Evolutionary conservation across 1,140 invertebrate genomes (phyloP).

Genomic region (Drosophila setifemur): DNA sequence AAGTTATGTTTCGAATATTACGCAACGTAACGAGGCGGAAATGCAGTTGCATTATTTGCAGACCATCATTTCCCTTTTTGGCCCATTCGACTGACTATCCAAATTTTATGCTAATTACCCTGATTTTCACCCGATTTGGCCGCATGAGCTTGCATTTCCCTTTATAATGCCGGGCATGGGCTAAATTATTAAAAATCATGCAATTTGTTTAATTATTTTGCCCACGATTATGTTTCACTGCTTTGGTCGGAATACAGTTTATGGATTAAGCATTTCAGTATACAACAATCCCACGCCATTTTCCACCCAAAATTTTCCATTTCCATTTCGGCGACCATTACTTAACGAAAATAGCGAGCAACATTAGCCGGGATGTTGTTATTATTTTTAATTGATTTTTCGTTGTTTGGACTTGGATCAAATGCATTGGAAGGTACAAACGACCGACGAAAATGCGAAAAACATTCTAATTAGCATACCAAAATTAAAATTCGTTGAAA

Average conservation of each 20-base stretch:
- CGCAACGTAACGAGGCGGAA: constrained; percentile 21
- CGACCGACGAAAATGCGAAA: constrained; percentile 5
- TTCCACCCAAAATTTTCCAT: neutral
- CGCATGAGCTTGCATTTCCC: constrained; percentile 13
- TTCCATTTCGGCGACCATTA: constrained; percentile 41
- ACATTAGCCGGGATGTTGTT: constrained; percentile 54
- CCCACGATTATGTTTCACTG: neutral
- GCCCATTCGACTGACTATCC: neutral
- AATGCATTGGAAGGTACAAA: constrained; percentile 26
- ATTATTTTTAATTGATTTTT: constrained; percentile 72
- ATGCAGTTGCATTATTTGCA: constrained; percentile 24
- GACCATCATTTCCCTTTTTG: too few species aligned
- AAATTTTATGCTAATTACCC: constrained; percentile 55
- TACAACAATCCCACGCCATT: neutral
- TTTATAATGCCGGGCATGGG: neutral
- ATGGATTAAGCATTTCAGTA: constrained; percentile 9
- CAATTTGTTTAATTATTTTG: constrained; percentile 61
- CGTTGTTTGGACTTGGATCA: neutral
- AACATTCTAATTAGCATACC: constrained; percentile 17
- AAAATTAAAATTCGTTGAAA: constrained; percentile 30
- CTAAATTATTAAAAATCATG: constrained; percentile 58
- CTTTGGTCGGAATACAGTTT: neutral
- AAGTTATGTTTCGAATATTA: constrained; percentile 10
- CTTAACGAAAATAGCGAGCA: constrained; percentile 46
- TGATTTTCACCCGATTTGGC: constrained; percentile 43